A percentile compares a stretch with the other conserved stretches of the same genome.
These are phyloP conservation scores for Enteromius unitaeniatus DNA, from an alignment of 2,797 vertebrate species.

Conservation along the genomic window DNA sequence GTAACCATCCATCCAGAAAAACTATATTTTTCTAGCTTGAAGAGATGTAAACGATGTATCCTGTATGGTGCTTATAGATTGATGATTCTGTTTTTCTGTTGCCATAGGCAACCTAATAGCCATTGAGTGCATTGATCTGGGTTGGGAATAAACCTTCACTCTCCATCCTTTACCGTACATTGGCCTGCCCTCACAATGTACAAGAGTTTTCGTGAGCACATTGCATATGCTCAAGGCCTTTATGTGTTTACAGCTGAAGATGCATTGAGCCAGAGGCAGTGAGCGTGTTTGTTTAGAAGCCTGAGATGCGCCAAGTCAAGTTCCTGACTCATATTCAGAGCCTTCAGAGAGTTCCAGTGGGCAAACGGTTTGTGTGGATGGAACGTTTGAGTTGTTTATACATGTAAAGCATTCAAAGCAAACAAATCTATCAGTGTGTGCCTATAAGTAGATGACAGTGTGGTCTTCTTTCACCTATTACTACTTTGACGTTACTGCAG, in stretches of 20 bases:
- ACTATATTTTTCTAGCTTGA: neutral
- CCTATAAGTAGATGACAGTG: neutral
- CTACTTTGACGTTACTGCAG: neutral
- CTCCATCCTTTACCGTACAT: neutral
- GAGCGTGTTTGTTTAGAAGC: conserved; percentile 38
- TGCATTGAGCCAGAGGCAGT: conserved; percentile 22
- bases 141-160: neutral
- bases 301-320: conserved; percentile 26
- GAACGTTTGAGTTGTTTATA: conserved; percentile 19
- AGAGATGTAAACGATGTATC: neutral
- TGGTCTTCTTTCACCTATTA: neutral
- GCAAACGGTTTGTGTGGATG: conserved; percentile 4
- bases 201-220: neutral
- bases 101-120: conserved; percentile 1
- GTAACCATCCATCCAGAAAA: neutral
- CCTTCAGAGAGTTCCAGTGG: conserved; percentile 28
- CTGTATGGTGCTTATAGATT: neutral
- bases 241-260: conserved; percentile 45
- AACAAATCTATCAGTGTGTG: neutral
- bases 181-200: neutral
- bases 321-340: conserved; percentile 27
- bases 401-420: neutral
- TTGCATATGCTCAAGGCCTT: conserved; percentile 18
- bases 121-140: conserved; percentile 18
- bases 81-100: neutral